Evolutionary conservation across 2,888 invertebrate species (phyloP), one percentile per base, ranked within the genome.

Genomic region (Amorpha juglandis): DNA sequence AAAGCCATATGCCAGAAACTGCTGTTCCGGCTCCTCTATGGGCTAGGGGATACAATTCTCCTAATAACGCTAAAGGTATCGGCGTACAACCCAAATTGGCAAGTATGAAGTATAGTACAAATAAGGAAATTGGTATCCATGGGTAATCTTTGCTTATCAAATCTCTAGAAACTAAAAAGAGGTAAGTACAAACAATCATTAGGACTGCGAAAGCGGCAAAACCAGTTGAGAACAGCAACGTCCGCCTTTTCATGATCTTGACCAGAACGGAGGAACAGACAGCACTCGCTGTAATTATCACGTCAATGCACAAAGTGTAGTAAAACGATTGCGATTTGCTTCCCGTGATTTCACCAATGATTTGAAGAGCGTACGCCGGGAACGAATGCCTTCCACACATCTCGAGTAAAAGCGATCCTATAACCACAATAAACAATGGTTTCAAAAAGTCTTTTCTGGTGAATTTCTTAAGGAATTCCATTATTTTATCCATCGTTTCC

Each of bases 71-170:
- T 16, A 88, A 67, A 0, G 90, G 84, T 64, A 90, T 87, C 0
- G 87, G 82, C 7, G 87, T 83, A 64, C 88, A 86, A 1, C 90
- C 91, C 21, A 90, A 79, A 70, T 89, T 91, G 0, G 78, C 78
- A 19, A 89, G 67, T 19, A 88, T 74, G 55, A 88, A 87, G 68
- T 83, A 90, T 0, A 79, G 33, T 0, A 78, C 75, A 27, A 89
- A 86, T 12, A 90, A 58, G 0, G 71, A 51, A 35, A 85, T 68
- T 0, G 87, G 79, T 64, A 89, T 74, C 79, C 80, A 82, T 0
- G 78, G 47, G 21, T 71, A 75, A 3, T 77, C 74, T 8, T 76
- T 77, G 0, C 84, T 67, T 16, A 87, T 73, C 0, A 81, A 68
- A 0, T 67, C 73, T 42, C 66, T 73, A 12, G 78, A 73, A 6